Conservation (phyloP, 1,140 invertebrate species). For the Parasteatoda tepidariorum region DNA sequence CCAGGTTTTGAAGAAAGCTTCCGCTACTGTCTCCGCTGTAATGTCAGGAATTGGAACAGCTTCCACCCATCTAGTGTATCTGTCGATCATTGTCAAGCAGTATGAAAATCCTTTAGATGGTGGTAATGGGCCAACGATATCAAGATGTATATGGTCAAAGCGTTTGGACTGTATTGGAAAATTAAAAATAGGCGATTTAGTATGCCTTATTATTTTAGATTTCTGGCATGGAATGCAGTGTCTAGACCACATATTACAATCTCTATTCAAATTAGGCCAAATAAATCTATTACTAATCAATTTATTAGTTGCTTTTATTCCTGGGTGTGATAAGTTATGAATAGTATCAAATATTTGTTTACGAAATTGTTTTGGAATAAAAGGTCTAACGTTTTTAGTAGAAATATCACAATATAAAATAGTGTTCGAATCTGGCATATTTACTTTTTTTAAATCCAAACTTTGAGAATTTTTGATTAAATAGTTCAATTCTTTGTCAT, state of each 20-base stretch:
- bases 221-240: constrained; percentile 48
- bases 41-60: constrained; percentile 65
- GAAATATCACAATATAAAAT: constrained; percentile 38
- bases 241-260: constrained; percentile 11
- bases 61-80: constrained; percentile 70
- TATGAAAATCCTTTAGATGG: constrained; percentile 68
- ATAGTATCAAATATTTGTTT: constrained; percentile 23
- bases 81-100: constrained; percentile 69
- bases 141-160: constrained; percentile 71
- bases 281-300: constrained; percentile 27
- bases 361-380: constrained; percentile 11
- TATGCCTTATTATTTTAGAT: constrained; percentile 53
- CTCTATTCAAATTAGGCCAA: constrained; percentile 14
- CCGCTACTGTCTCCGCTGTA: constrained; percentile 64
- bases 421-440: background rate
- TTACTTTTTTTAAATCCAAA: background rate
- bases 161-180: constrained; percentile 6
- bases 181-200: constrained; percentile 30
- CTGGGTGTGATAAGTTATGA: constrained; percentile 49
- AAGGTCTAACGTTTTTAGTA: constrained; percentile 7
- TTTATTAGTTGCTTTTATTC: constrained; percentile 26
- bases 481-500: constrained; percentile 30
- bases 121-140: constrained; percentile 72
- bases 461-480: background rate
- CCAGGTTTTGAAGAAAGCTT: constrained; percentile 65